phyloP scores from a whole-genome alignment of 2,113 vertebrate species.

The Siphamia tubifer region DNA sequence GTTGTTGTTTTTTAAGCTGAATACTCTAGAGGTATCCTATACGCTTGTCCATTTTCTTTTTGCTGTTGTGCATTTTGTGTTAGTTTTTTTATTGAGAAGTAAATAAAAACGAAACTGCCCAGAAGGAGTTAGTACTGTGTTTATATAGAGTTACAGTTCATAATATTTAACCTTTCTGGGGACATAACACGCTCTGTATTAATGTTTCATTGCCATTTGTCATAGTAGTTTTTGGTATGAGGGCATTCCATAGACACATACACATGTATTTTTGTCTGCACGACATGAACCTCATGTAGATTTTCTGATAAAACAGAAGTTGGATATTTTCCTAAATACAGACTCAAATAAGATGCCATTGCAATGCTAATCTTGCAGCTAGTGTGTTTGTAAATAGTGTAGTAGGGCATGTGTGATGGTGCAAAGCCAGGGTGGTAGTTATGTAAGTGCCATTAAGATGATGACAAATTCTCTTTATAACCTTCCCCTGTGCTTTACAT shows the following conservation, averaged over 20 bases:
- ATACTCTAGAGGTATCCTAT: background rate
- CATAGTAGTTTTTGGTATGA: too few relatives aligned
- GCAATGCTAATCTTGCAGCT: background rate
- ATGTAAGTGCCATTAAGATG: slow-evolving; percentile 22
- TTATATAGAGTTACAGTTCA: slow-evolving; percentile 31
- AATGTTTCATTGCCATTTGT: too few relatives aligned
- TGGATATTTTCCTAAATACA: background rate
- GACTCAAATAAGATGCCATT: background rate
- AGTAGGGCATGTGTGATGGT: slow-evolving; percentile 13
- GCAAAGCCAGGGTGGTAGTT: slow-evolving; percentile 1
- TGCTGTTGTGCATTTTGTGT: background rate
- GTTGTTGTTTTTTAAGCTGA: background rate
- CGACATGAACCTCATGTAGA: background rate
- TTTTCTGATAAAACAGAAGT: slow-evolving; percentile 13
- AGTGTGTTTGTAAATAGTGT: slow-evolving; percentile 44
- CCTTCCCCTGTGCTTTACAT: background rate
- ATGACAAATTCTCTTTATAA: background rate
- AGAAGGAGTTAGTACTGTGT: background rate
- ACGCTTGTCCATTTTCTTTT: background rate
- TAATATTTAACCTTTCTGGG: slow-evolving; percentile 26
- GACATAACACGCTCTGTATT: background rate
- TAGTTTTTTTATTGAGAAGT: background rate
- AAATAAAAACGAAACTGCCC: too few relatives aligned
- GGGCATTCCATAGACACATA: too few relatives aligned
- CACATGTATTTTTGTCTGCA: background rate